These are phyloP conservation scores for Empis stercorea DNA, from an alignment of 2,888 invertebrate species.

Conservation along the genomic window DNA sequence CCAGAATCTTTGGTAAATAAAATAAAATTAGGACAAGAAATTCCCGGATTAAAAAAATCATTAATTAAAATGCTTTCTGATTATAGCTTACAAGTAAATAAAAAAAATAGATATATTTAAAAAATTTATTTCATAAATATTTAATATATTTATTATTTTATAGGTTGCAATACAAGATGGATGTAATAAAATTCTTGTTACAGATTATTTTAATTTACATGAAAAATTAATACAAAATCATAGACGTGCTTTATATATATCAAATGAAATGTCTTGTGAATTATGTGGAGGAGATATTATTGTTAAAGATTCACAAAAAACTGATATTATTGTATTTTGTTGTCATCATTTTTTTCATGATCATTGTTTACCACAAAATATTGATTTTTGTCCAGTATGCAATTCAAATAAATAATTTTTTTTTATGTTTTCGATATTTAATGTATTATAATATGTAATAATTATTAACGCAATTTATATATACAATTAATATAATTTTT, in stretches of 20 bases:
- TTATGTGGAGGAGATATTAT: slow-evolving; percentile 67
- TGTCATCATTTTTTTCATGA: slow-evolving; percentile 85
- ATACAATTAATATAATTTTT: too few species aligned
- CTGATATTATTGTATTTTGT: slow-evolving; percentile 67
- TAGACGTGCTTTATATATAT: slow-evolving; percentile 59
- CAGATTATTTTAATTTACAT: slow-evolving; percentile 80
- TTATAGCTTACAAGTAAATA: slow-evolving; percentile 69
- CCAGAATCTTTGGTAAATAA: slow-evolving; percentile 75
- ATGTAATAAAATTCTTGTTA: slow-evolving; percentile 77
- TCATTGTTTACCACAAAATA: slow-evolving; percentile 53
- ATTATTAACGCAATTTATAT: too few species aligned
- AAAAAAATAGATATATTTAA: not conserved
- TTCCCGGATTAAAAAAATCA: slow-evolving; percentile 80
- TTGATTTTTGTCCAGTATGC: not conserved
- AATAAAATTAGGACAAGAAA: slow-evolving; percentile 72
- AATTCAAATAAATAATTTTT: not conserved
- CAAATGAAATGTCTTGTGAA: slow-evolving; percentile 62
- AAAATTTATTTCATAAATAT: too few species aligned
- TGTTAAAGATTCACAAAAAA: slow-evolving; percentile 54
- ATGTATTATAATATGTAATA: too few species aligned
- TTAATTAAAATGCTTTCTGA: slow-evolving; percentile 92
- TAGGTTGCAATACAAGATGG: slow-evolving; percentile 81
- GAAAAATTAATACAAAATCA: slow-evolving; percentile 66
- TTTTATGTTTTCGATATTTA: too few species aligned
- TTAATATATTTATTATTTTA: slow-evolving; percentile 18